Base-by-base conservation (phyloP, 2,888 invertebrate genomes). In the Ochropacha duplaris region DNA sequence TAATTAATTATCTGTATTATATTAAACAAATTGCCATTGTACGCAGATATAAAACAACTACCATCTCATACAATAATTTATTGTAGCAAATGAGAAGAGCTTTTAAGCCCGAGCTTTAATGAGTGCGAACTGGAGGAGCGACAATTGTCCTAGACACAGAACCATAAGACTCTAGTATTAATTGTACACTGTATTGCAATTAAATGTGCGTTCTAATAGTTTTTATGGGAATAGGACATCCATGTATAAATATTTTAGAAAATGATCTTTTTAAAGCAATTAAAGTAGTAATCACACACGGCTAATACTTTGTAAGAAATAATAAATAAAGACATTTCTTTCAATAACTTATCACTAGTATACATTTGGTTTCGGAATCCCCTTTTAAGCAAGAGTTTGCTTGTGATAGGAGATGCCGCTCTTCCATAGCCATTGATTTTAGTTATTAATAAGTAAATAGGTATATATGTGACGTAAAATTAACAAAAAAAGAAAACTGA, bases 61-160 rank as follows among this genome's bases (percentile, higher is more conserved):
- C 16, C 26, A 9, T 16, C 26, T 55, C 64, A 64, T 67, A 69
- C 70, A 80, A n/a, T 79, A 76, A 78, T 79, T 79, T 80, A 77
- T 70, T 34, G 36, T 50, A 50, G 50, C 55, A 36, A 56, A 56
- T 50, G 36, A 56, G 50, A 3, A 16, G 50, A 36, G 16, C 36
- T 50, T 49, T 55, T 19, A 50, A 36, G 31, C 54, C 34, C 26
- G 44, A 44, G 19, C 19, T 44, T 44, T 19, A 19, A 44, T 39
- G 39, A 39, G 39, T 39, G 39, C 39, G 16, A 39, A 39, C 39
- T 39, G 16, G 16, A 39, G 9, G 28, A 28, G 28, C 28, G 28
- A 28, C 28, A 31, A 31, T 31, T 31, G 44, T 44, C 9, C 19
- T 19, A 19, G 44, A 44, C 44, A 44, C 19, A 16, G 39, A 19